Evolutionary conservation across 2,113 vertebrate genomes (phyloP).

Genomic region (Uropsilus gracilis): DNA sequence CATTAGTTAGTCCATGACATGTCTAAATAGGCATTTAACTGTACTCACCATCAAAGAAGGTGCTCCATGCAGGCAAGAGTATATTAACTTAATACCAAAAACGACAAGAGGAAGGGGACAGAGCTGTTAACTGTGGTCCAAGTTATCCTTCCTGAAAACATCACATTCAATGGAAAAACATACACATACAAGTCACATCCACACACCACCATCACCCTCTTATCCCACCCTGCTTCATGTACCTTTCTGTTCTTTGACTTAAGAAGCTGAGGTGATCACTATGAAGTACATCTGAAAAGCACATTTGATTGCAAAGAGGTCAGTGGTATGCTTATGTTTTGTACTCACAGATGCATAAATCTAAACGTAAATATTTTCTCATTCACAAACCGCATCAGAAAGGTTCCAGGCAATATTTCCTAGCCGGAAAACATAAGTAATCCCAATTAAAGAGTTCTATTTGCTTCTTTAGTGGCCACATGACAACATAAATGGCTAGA

Average conservation of each 20-base stretch:
- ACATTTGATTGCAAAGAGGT: constrained; percentile 3
- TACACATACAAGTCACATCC: too few species aligned
- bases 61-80: constrained; percentile 46
- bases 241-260: constrained; percentile 11
- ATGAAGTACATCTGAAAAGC: not conserved
- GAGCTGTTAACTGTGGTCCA: constrained; percentile 44
- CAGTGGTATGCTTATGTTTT: not conserved
- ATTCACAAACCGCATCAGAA: not conserved
- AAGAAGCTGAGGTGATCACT: not conserved
- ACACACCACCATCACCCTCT: too few species aligned
- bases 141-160: constrained; percentile 60
- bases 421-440: not conserved
- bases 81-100: constrained; percentile 76
- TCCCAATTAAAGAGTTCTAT: not conserved
- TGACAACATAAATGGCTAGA: not conserved
- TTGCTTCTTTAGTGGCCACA: not conserved
- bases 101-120: constrained; percentile 62
- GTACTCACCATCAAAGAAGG: constrained; percentile 73
- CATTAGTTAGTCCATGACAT: constrained; percentile 72
- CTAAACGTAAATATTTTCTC: not conserved
- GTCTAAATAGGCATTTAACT: constrained; percentile 74
- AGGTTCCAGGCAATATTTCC: not conserved
- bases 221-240: too few species aligned
- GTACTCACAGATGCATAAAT: not conserved
- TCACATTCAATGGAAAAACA: constrained; percentile 3